These are phyloP conservation scores for Perodicticus potto DNA, from an alignment of 2,797 vertebrate genomes.

Conservation along the genomic window DNA sequence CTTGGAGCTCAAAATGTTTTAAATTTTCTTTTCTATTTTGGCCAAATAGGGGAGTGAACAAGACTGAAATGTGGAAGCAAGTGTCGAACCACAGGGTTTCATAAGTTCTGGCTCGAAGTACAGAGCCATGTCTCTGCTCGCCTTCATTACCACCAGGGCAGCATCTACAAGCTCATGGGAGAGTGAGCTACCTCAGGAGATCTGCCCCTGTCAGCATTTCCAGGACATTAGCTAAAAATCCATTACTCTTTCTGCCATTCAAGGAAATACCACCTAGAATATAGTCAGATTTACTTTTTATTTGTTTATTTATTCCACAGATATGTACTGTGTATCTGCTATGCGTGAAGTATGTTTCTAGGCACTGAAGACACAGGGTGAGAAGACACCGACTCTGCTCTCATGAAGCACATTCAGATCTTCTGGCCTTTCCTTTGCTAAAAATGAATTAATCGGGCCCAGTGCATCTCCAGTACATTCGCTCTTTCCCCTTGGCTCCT, in stretches of 20 bases:
- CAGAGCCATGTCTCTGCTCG: not conserved
- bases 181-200: not conserved
- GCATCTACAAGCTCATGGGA: not conserved
- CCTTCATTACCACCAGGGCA: not conserved
- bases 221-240: not conserved
- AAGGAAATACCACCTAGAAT: conserved; percentile 5
- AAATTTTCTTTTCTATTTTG: not conserved
- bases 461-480: not conserved
- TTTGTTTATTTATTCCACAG: conserved; percentile 26
- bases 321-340: not conserved
- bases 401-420: not conserved
- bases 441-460: not conserved
- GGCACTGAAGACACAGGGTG: not conserved
- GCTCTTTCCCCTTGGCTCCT: not conserved
- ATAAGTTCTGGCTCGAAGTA: not conserved
- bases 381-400: not conserved
- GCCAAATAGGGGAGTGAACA: not conserved
- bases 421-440: not conserved
- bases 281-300: not conserved
- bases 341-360: not conserved
- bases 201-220: fast-evolving
- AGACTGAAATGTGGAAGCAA: not conserved
- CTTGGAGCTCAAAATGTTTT: not conserved
- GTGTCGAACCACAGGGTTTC: not conserved
- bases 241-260: not conserved